Percentiles rank a stretch among this genome's conserved stretches.
Conservation (phyloP, 2,888 invertebrate genomes). For the Drosophila kuntzei region DNA sequence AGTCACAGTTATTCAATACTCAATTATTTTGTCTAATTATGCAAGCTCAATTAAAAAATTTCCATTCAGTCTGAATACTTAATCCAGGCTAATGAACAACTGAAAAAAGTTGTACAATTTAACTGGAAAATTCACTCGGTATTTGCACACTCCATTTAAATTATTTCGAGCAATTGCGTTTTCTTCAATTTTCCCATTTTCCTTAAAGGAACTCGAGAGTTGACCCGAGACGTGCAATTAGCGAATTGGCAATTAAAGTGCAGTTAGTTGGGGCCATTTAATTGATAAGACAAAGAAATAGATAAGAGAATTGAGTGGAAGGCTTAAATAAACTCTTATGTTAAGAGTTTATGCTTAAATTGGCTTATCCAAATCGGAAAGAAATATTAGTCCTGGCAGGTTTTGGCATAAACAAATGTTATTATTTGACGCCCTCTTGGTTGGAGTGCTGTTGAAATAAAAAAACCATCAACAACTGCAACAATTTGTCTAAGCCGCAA, state of each 20-base stretch:
- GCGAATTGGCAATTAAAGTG: slow-evolving; percentile 60
- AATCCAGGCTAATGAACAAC: slow-evolving; percentile 37
- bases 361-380: slow-evolving; percentile 42
- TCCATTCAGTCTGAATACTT: slow-evolving; percentile 49
- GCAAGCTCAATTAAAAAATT: slow-evolving; percentile 75
- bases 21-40: slow-evolving; percentile 74
- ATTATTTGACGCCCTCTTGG: slow-evolving; percentile 37
- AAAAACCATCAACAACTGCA: slow-evolving; percentile 69
- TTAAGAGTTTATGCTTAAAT: slow-evolving; percentile 28
- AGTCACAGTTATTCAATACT: background rate
- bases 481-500: slow-evolving; percentile 65
- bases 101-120: slow-evolving; percentile 47
- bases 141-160: slow-evolving; percentile 77
- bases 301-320: slow-evolving; percentile 12
- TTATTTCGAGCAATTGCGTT: slow-evolving; percentile 77
- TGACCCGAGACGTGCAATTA: slow-evolving; percentile 59
- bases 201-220: slow-evolving; percentile 10
- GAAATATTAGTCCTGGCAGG: slow-evolving; percentile 33
- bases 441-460: slow-evolving; percentile 41
- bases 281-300: slow-evolving; percentile 15
- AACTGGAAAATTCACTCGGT: slow-evolving; percentile 65
- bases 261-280: slow-evolving; percentile 35
- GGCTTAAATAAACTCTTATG: slow-evolving; percentile 13
- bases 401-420: slow-evolving; percentile 68
- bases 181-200: slow-evolving; percentile 29